Percentiles rank a stretch among this genome's conserved stretches.
phyloP scores from a whole-genome alignment of 2,113 vertebrate species.

The Ornithorhynchus anatinus region DNA sequence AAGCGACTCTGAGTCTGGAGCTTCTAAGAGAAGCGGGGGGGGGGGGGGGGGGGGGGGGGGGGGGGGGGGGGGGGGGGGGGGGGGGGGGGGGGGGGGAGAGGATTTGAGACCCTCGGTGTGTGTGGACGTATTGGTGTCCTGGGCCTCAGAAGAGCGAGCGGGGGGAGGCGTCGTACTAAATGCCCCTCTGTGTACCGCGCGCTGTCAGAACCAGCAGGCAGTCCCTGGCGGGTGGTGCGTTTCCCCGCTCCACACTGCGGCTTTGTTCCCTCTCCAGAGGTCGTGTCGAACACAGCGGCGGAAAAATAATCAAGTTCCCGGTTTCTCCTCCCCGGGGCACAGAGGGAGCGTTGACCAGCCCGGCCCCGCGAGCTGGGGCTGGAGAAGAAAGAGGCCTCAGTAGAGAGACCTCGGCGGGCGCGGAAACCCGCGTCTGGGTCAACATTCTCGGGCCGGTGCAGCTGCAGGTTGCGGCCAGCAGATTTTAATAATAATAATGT shows the following conservation, averaged over 20 bases:
- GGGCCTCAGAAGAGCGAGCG: constrained; percentile 67
- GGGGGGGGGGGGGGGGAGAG: too few species aligned
- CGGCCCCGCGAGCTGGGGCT: background rate
- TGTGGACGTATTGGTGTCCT: constrained; percentile 57
- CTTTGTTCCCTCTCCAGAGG: constrained; percentile 70
- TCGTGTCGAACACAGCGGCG: constrained; percentile 64
- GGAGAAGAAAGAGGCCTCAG: constrained; percentile 14
- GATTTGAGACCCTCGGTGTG: constrained; percentile 6
- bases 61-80: too few species aligned
- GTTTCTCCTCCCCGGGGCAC: constrained; percentile 49
- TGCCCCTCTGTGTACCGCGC: constrained; percentile 62
- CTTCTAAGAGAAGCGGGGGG: too few species aligned
- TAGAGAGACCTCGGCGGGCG: background rate
- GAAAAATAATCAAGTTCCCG: constrained; percentile 60
- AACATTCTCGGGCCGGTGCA: background rate
- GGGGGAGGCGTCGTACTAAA: constrained; percentile 70
- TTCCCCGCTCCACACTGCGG: constrained; percentile 64
- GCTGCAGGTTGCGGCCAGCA: too few species aligned
- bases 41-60: too few species aligned
- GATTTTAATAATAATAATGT: too few species aligned
- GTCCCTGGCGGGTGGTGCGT: constrained; percentile 72
- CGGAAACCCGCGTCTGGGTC: background rate
- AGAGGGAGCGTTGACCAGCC: constrained; percentile 22
- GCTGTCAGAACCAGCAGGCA: constrained; percentile 70
- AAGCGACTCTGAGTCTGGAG: too few species aligned